Evolutionary conservation across 2,797 vertebrate genomes (phyloP).

Genomic region (Coracias cyanogaster): DNA sequence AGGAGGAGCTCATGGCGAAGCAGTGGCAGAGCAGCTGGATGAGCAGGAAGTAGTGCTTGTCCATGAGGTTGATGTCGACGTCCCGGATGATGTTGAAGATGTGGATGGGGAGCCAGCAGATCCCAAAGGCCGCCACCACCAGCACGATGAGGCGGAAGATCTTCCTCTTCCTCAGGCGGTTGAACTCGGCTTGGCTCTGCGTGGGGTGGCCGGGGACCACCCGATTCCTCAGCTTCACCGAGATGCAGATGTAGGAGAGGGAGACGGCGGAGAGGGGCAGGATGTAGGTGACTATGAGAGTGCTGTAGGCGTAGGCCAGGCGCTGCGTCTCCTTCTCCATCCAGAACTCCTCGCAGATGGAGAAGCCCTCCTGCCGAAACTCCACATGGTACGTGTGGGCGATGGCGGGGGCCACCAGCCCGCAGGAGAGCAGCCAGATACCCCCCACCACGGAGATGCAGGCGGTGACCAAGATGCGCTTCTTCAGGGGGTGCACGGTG

Average conservation of each 20-base stretch:
- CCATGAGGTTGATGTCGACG: slow-evolving; percentile 87
- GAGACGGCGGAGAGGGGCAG: slow-evolving; percentile 88
- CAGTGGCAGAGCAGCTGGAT: slow-evolving; percentile 91
- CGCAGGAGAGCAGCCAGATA: slow-evolving; percentile 89
- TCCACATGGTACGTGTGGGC: slow-evolving; percentile 91
- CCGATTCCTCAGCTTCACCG: slow-evolving; percentile 87
- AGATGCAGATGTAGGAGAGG: slow-evolving; percentile 89
- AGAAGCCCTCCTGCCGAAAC: slow-evolving; percentile 87
- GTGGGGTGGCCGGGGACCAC: slow-evolving; percentile 88
- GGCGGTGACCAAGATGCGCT: slow-evolving; percentile 85
- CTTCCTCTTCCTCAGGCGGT: slow-evolving; percentile 87
- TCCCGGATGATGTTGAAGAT: slow-evolving; percentile 90
- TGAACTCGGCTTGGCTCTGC: slow-evolving; percentile 84
- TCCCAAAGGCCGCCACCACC: slow-evolving; percentile 87
- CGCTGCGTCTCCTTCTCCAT: slow-evolving; percentile 84
- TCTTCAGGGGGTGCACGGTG: slow-evolving; percentile 89
- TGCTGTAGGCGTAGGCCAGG: slow-evolving; percentile 88
- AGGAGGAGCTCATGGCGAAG: slow-evolving; percentile 91
- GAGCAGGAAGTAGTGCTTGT: slow-evolving; percentile 89
- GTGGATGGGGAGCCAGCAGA: slow-evolving; percentile 91
- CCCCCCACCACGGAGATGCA: slow-evolving; percentile 86
- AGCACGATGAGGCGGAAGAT: slow-evolving; percentile 87
- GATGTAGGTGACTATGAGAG: slow-evolving; percentile 88
- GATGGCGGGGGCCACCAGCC: slow-evolving; percentile 86
- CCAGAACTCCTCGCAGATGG: slow-evolving; percentile 93